These are phyloP conservation scores for Mesorhabditis belari DNA, from an alignment of 2,888 invertebrate genomes.

Conservation along the genomic window DNA sequence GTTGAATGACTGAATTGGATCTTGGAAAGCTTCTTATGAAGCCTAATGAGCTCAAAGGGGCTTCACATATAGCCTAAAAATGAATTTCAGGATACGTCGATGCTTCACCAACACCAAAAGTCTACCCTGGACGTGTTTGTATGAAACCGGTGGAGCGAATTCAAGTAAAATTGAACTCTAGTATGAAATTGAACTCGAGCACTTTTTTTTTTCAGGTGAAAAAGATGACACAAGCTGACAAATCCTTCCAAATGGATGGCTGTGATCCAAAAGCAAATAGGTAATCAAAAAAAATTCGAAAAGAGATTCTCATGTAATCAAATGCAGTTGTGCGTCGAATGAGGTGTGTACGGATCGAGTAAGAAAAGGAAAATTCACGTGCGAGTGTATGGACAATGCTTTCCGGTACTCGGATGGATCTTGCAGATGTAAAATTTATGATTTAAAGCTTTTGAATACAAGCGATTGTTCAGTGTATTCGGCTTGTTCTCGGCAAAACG, in stretches of 20 bases:
- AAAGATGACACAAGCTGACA: slow-evolving; percentile 8
- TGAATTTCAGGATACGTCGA: slow-evolving; percentile 62
- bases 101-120: slow-evolving; percentile 48
- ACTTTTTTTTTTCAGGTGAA: not conserved
- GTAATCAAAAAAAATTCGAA: not conserved
- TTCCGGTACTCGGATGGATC: slow-evolving; percentile 47
- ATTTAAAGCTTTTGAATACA: not conserved
- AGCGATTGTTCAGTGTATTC: slow-evolving; percentile 32
- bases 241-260: slow-evolving; percentile 31
- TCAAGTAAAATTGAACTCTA: too few species aligned
- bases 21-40: too few species aligned
- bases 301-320: not conserved
- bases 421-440: slow-evolving; percentile 32
- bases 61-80: not conserved
- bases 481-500: slow-evolving; percentile 36
- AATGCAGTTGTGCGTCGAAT: slow-evolving; percentile 33
- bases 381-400: slow-evolving; percentile 43
- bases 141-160: slow-evolving; percentile 21
- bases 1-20: too few species aligned
- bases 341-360: slow-evolving; percentile 40
- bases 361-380: slow-evolving; percentile 31
- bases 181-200: not conserved
- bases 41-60: too few species aligned
- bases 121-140: slow-evolving; percentile 50
- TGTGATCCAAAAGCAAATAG: slow-evolving; percentile 23